Evolutionary conservation across 2,888 invertebrate genomes (phyloP), one percentile per base, ranked within the genome.

Genomic region (Disparrhopalites patrizii): DNA sequence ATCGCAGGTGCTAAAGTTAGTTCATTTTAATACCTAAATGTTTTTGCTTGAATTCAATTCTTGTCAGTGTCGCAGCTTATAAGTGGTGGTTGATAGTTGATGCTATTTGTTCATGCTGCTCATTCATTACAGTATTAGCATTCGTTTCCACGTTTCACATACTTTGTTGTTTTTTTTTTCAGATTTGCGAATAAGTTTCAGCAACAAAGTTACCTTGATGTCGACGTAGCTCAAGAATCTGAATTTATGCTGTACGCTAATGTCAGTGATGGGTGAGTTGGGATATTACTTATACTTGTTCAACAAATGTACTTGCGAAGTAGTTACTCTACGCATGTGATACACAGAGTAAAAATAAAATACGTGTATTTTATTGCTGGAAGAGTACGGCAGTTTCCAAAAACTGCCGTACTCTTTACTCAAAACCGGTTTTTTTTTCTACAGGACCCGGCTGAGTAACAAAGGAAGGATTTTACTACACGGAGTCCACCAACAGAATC

Each of bases 211-310:
- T 93, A 93, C 75, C 82, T 87, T 0, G 81, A 81, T 56, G 80
- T 82, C 1, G 80, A 92, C 3, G 85, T 93, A 0, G 83, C 85
- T 33, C 85, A 85, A 56, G 95, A 95, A 78, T 85, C 86, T 75
- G 96, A 96, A 81, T 80, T 86, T 43, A 91, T 96, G 88, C 85
- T 86, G 0, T 94, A 92, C 77, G 83, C 85, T 0, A 90, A 91
- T 76, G 77, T 81, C 8, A 83, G 84, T 73, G 78, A 80, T 62
- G 80, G 82, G 79, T 82, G 81, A 70, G 75, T 75, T 10, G 23
- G n/a, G n/a, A n/a, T n/a, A n/a, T n/a, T n/a, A n/a, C n/a, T n/a
- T n/a, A n/a, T n/a, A n/a, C n/a, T n/a, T n/a, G n/a, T n/a, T n/a
- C n/a, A n/a, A n/a, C n/a, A n/a, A n/a, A n/a, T n/a, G n/a, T n/a